A percentile compares a stretch with the other conserved stretches of the same genome.
These are phyloP conservation scores for Lanistes nyassanus DNA, from an alignment of 1,140 invertebrate genomes.

Conservation along the genomic window DNA sequence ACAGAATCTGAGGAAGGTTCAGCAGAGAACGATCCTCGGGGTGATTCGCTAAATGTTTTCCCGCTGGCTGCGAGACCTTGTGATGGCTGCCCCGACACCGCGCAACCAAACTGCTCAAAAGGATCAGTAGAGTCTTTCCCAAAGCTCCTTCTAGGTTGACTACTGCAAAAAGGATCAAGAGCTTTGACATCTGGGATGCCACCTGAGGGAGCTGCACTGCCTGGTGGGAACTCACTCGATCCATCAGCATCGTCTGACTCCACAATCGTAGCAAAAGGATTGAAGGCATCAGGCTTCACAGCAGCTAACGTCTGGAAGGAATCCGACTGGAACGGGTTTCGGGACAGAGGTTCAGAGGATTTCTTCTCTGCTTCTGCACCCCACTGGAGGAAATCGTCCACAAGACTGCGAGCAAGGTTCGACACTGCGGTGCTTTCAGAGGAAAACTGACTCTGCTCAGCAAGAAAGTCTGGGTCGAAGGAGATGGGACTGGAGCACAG, in stretches of 20 bases:
- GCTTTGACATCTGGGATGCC: too few relatives aligned
- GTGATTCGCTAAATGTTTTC: too few relatives aligned
- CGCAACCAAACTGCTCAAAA: too few relatives aligned
- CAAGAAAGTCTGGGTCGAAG: constrained; percentile 43
- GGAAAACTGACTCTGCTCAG: constrained; percentile 29
- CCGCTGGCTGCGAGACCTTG: too few relatives aligned
- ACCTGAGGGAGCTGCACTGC: too few relatives aligned
- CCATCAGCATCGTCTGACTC: constrained; percentile 33
- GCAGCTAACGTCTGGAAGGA: constrained; percentile 20
- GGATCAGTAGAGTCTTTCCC: too few relatives aligned
- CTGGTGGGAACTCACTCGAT: too few relatives aligned
- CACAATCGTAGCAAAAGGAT: constrained; percentile 45
- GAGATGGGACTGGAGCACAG: constrained; percentile 47
- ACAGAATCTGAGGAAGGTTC: constrained; percentile 1
- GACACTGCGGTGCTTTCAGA: constrained; percentile 44
- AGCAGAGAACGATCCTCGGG: constrained; percentile 3
- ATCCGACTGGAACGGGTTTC: constrained; percentile 40
- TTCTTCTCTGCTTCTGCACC: constrained; percentile 34
- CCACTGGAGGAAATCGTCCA: constrained; percentile 56
- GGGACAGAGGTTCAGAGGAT: constrained; percentile 22
- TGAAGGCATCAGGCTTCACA: constrained; percentile 34
- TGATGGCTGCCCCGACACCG: too few relatives aligned
- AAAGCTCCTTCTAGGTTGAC: too few relatives aligned
- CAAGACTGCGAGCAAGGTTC: constrained; percentile 46
- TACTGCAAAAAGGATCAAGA: too few relatives aligned